Percentiles rank a stretch among this genome's conserved stretches.
Evolutionary conservation across 1,140 invertebrate species (phyloP).

Genomic region (Platyscapa corneri): DNA sequence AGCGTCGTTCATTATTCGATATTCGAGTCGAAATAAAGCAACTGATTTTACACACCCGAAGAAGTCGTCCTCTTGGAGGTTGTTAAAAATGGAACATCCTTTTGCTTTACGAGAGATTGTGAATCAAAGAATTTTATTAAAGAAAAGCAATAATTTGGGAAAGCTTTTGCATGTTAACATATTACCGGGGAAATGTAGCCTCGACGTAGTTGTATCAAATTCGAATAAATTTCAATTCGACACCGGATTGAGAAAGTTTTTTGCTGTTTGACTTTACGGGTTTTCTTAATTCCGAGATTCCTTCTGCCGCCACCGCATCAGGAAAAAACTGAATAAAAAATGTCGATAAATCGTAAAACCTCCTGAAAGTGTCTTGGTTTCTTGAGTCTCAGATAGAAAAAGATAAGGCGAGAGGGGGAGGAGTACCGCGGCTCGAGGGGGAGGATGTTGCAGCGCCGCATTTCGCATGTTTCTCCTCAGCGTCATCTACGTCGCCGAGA

Average conservation of each 20-base stretch:
- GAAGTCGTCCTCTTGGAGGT: background rate
- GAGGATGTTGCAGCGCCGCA: background rate
- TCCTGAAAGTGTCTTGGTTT: conserved; percentile 40
- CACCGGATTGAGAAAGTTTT: conserved; percentile 46
- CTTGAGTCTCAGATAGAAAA: conserved; percentile 3
- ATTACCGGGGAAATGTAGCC: conserved; percentile 17
- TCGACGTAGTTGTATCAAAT: conserved; percentile 27
- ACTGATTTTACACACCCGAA: no score
- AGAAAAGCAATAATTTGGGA: conserved; percentile 15
- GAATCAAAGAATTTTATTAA: background rate
- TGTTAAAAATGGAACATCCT: background rate
- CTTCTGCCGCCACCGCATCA: background rate
- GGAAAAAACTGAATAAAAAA: conserved; percentile 44
- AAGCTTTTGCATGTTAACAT: conserved; percentile 33
- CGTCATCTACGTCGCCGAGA: conserved; percentile 36
- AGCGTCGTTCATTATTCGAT: no score
- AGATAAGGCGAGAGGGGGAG: conserved; percentile 1
- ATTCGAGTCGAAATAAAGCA: no score
- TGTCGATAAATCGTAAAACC: conserved; percentile 50
- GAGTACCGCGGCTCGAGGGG: background rate
- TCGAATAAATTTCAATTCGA: conserved; percentile 46
- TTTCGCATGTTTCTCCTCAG: conserved; percentile 43
- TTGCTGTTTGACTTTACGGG: conserved; percentile 39
- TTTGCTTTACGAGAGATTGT: background rate
- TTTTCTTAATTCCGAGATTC: conserved; percentile 49